Evolutionary conservation across 2,113 vertebrate species (phyloP).

Genomic region (Heterotis niloticus): DNA sequence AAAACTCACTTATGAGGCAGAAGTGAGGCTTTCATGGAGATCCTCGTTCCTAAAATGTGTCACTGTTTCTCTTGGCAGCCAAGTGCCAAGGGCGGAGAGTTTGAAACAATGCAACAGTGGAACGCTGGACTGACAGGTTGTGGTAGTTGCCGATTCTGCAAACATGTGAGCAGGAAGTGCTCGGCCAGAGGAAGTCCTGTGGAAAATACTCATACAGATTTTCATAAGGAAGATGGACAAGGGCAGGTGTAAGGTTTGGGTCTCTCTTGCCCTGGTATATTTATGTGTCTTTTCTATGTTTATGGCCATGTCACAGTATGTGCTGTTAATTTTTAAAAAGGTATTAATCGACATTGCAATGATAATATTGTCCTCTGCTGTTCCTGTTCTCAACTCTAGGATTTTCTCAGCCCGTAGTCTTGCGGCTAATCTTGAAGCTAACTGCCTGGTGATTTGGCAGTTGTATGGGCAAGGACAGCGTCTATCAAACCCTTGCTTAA

Average conservation of each 20-base stretch:
- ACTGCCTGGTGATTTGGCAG: neutral
- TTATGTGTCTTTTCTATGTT: neutral
- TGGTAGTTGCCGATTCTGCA: neutral
- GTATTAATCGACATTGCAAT: no score
- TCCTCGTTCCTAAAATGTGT: neutral
- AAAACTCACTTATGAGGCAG: neutral
- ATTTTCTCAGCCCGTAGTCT: neutral
- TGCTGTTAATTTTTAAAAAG: no score
- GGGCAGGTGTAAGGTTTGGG: neutral
- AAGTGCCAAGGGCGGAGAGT: neutral
- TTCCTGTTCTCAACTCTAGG: neutral
- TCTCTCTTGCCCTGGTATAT: neutral
- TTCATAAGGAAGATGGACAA: neutral
- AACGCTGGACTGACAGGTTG: neutral
- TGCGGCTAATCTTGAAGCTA: neutral
- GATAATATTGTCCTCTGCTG: neutral
- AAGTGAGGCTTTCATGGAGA: neutral
- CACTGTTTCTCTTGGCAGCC: slow-evolving; percentile 14
- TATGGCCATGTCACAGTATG: no score
- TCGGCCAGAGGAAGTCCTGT: slow-evolving; percentile 15
- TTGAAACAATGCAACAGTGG: neutral
- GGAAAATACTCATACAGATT: slow-evolving; percentile 10
- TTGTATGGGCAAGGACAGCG: neutral
- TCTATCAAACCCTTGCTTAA: neutral
- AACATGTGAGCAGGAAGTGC: neutral